phyloP scores from a whole-genome alignment of 2,797 vertebrate genomes.

The Buceros bicornis region DNA sequence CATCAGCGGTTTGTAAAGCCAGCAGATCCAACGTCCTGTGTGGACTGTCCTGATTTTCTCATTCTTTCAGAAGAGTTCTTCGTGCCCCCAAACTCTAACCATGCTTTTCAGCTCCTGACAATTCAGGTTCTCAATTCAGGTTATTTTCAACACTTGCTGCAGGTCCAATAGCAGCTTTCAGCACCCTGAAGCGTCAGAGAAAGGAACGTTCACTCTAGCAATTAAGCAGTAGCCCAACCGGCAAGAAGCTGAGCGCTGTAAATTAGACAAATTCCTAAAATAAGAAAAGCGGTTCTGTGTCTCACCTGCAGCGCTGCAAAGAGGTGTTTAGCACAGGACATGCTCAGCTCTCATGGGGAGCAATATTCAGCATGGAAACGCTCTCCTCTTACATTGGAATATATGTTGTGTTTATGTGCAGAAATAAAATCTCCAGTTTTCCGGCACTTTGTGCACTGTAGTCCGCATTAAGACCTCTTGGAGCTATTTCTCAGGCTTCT shows the following conservation, averaged over 20 bases:
- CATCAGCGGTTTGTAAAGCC: background rate
- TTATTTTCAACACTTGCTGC: background rate
- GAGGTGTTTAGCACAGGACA: background rate
- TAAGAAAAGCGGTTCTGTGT: background rate
- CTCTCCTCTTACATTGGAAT: background rate
- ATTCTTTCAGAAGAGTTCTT: background rate
- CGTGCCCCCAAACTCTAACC: background rate
- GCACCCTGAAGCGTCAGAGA: background rate
- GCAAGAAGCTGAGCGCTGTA: background rate
- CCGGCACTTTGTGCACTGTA: background rate
- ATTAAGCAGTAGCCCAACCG: background rate
- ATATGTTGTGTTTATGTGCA: background rate
- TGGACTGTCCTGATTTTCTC: background rate
- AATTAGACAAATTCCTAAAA: background rate
- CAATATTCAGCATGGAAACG: background rate
- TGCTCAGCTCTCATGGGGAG: background rate
- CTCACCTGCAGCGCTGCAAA: background rate
- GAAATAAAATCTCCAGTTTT: background rate
- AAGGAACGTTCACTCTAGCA: background rate
- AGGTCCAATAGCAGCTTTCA: background rate
- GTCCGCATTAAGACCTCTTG: background rate
- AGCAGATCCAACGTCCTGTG: background rate
- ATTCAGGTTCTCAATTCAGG: background rate
- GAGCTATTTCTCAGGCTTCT: background rate
- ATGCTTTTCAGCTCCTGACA: background rate